Conservation (phyloP, 2,888 invertebrate species). For the Eurytoma californica region DNA sequence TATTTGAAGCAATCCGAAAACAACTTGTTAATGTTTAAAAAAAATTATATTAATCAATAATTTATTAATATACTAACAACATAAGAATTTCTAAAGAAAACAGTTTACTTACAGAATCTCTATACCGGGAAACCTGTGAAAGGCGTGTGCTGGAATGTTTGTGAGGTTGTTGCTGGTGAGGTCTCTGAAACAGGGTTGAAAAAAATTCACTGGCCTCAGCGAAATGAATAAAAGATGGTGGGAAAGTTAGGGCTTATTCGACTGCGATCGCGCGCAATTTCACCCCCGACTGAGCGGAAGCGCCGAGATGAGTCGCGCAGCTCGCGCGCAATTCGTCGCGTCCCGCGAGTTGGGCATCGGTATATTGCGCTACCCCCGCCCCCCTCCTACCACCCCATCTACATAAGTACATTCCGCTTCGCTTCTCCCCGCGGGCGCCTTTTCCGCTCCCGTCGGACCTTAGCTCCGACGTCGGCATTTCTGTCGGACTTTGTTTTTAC, state of each 20-base stretch:
- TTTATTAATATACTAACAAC: too few relatives aligned
- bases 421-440: not conserved
- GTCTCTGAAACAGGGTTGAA: constrained; percentile 80
- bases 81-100: too few relatives aligned
- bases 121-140: constrained; percentile 81
- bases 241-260: not conserved
- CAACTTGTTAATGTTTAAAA: too few relatives aligned
- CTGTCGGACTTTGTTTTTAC: too few relatives aligned
- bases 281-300: not conserved
- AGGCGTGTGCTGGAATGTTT: constrained; percentile 82
- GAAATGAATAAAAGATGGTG: not conserved
- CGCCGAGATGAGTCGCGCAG: not conserved
- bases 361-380: not conserved
- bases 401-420: not conserved
- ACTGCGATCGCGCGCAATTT: constrained; percentile 22
- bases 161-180: constrained; percentile 89
- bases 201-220: not conserved
- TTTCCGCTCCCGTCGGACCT: too few relatives aligned
- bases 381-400: not conserved
- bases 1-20: too few relatives aligned
- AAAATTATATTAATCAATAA: too few relatives aligned
- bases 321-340: constrained; percentile 26
- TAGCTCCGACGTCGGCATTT: too few relatives aligned
- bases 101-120: constrained; percentile 87
- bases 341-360: not conserved